Conservation (phyloP, 2,888 invertebrate genomes). For the Melanophora roralis region DNA sequence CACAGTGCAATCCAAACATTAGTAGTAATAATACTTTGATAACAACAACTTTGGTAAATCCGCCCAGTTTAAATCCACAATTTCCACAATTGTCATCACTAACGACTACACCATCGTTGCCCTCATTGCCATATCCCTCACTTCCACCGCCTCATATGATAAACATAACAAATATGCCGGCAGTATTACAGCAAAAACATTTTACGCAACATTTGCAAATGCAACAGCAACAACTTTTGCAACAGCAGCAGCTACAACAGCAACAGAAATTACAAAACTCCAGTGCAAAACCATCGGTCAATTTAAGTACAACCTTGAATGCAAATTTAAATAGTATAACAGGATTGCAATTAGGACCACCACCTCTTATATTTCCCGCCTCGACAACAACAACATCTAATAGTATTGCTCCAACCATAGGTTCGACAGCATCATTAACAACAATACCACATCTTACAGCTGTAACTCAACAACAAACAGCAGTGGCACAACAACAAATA, state of each 20-base stretch:
- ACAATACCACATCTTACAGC: constrained; percentile 53
- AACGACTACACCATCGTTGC: constrained; percentile 53
- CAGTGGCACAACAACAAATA: constrained; percentile 42
- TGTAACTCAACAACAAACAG: constrained; percentile 44
- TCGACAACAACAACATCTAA: constrained; percentile 48
- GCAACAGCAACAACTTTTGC: constrained; percentile 63
- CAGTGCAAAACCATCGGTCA: constrained; percentile 23
- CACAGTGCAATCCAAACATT: constrained; percentile 58
- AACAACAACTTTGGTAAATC: constrained; percentile 61
- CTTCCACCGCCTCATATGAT: constrained; percentile 62
- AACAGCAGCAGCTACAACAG: constrained; percentile 59
- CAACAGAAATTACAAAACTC: constrained; percentile 52
- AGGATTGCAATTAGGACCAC: constrained; percentile 57
- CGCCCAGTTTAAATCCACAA: constrained; percentile 65
- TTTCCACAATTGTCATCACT: constrained; percentile 66
- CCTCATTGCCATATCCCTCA: constrained; percentile 62
- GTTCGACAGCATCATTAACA: constrained; percentile 58
- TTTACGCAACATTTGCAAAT: constrained; percentile 58
- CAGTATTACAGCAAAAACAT: constrained; percentile 59
- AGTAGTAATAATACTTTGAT: constrained; percentile 34
- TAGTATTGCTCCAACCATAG: constrained; percentile 47
- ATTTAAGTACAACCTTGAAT: constrained; percentile 27
- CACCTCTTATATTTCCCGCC: constrained; percentile 61
- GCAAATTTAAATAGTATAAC: constrained; percentile 19
- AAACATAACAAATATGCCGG: constrained; percentile 54